phyloP scores from a whole-genome alignment of 2,888 invertebrate genomes.

The Nephrotoma flavescens region DNA sequence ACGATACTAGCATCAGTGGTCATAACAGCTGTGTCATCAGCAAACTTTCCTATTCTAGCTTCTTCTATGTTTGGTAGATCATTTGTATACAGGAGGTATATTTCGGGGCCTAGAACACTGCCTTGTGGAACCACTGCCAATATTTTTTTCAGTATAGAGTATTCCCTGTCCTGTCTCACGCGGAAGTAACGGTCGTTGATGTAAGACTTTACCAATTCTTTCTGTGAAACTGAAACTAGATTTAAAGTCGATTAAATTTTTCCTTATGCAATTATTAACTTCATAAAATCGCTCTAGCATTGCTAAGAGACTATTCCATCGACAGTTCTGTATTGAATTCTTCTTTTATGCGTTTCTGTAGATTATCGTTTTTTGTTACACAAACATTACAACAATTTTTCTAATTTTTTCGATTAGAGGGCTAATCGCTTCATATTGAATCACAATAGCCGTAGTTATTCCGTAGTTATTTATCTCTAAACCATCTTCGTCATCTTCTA shows the following conservation, averaged over 20 bases:
- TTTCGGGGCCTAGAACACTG: too few relatives aligned
- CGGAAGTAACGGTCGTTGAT: too few relatives aligned
- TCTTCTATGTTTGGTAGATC: too few relatives aligned
- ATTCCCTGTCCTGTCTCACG: too few relatives aligned
- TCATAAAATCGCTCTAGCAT: slow-evolving; percentile 2
- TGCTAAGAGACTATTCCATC: background rate
- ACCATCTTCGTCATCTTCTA: background rate
- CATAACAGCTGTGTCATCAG: too few relatives aligned
- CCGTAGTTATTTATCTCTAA: background rate
- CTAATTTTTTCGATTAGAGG: background rate
- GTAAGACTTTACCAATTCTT: too few relatives aligned
- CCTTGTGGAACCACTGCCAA: too few relatives aligned
- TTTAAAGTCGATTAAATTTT: slow-evolving; percentile 4
- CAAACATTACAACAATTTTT: slow-evolving; percentile 1
- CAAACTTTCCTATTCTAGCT: too few relatives aligned
- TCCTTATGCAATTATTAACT: background rate
- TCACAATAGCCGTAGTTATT: background rate
- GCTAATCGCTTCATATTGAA: slow-evolving; percentile 1
- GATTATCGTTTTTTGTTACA: background rate
- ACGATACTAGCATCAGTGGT: too few relatives aligned
- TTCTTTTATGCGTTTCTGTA: slow-evolving; percentile 1
- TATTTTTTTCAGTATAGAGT: too few relatives aligned
- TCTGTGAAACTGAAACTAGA: background rate
- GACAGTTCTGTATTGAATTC: background rate
- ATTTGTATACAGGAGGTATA: too few relatives aligned